Base-by-base conservation (phyloP, 2,888 invertebrate genomes). In the Drosophila quasianomalipes region DNA sequence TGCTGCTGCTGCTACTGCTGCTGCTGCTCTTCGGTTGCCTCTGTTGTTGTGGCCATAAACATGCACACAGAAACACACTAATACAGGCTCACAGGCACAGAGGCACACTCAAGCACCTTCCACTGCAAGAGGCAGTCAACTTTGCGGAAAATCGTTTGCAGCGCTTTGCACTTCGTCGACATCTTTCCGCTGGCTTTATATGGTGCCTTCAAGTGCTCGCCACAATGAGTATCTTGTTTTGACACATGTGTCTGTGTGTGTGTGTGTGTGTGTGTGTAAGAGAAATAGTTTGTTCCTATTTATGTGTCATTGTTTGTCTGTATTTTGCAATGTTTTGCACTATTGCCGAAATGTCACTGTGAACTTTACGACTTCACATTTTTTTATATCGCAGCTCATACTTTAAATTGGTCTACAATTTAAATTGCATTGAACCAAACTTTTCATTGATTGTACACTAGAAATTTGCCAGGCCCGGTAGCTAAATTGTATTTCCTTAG, bases 111-210 rank as follows among this genome's bases (percentile, higher is more conserved):
- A 60, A 77, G 86, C 85, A 86, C 85, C 85, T 86, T 86, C 91
- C 91, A 86, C 79, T 90, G 86, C 90, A 87, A 78, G 76, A 87
- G 77, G 86, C 85, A 88, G 89, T 84, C 85, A 88, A 89, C 87
- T 87, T 88, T 85, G 87, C 89, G 89, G 88, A 88, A 88, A 88
- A 88, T 88, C 89, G 87, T 89, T 88, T 89, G 88, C 87, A 87
- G 81, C 89, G 85, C 88, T 89, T 88, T 87, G 82, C 89, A 88
- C 89, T 87, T 89, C 85, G 84, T 86, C 89, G 86, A 88, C 86
- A 90, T 82, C 83, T 90, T 83, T 79, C 77, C 76, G 70, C 79
- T 74, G 80, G 74, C 80, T 79, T 82, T 81, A 60, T 81, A 70
- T 58, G 70, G 49, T 72, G 74, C 72, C 63, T 72, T 74, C 68